Base-by-base conservation (phyloP, 2,113 vertebrate species). In the Nerophis lumbriciformis region DNA sequence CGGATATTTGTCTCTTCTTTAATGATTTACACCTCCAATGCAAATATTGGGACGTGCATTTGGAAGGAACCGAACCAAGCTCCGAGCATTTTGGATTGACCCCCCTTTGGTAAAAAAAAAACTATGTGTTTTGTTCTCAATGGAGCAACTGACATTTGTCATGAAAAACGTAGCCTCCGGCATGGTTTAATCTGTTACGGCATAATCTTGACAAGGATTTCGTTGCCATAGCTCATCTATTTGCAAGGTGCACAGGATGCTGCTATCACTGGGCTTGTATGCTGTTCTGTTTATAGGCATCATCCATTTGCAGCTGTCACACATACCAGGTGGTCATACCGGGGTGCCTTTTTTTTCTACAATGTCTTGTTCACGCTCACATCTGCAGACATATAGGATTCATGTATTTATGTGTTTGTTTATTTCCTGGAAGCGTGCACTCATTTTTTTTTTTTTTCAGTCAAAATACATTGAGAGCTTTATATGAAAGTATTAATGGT, bases 401-500 rank as follows among this genome's bases (percentile, higher is more conserved):
- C 6, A 44, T 36, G 4, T 42, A 56, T 42, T 44, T 19, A 45
- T 67, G 61, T 64, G 51, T 60, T 44, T 54, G 66, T 81, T 63
- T 9, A 59, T 42, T 42, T 8, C 8, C 8, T 42, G 6, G 39
- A 42, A 8, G 39, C 4, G 39, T 42, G 39, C 10, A 28, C 28
- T 28, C 48, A 66, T 66, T 66, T 66, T 61, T 35, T 7, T 59
- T 64, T 61, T 35, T 7, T 59, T 64, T 66, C 69, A 79, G 78
- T 74, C 78, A 72, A 83, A 63, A 65, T 59, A 71, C 74, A 72
- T 64, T 48, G 39, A 73, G 58, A 71, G 69, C 57, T 67, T 83
- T 81, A 78, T 67, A 67, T 79, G 72, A 85, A 79, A 65, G 68
- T 55, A 71, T 84, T 72, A 77, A 54, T 52, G 65, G 49, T 39